Evolutionary conservation across 2,113 vertebrate genomes (phyloP).

Genomic region (Syrrhaptes paradoxus): DNA sequence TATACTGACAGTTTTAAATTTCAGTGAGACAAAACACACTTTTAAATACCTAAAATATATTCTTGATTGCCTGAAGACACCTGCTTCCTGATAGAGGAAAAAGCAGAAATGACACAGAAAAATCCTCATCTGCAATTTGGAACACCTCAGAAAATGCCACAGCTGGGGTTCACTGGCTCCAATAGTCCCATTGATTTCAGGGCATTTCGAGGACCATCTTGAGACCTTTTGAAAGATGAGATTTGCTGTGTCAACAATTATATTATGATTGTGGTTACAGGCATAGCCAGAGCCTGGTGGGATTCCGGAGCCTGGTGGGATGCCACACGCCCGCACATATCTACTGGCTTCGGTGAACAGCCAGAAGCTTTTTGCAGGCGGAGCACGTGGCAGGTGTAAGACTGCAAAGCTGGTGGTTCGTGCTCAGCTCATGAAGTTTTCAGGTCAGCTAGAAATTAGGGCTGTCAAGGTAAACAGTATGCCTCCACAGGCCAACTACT

Average conservation of each 20-base stretch:
- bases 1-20: background rate
- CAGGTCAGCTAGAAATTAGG: background rate
- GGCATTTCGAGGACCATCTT: background rate
- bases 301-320: background rate
- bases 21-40: background rate
- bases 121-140: background rate
- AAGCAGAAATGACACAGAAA: background rate
- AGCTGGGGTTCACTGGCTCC: background rate
- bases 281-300: background rate
- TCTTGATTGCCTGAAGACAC: background rate
- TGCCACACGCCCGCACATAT: background rate
- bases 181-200: background rate
- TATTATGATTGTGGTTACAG: background rate
- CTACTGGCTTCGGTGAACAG: background rate
- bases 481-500: background rate
- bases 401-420: background rate
- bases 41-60: background rate
- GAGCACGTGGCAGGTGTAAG: background rate
- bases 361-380: fast-evolving
- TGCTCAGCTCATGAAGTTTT: background rate
- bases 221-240: background rate
- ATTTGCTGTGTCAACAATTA: background rate
- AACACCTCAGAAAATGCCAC: background rate
- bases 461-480: background rate
- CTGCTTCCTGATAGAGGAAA: background rate